phyloP scores from a whole-genome alignment of 2,797 vertebrate species.

The Orestias chungarensis region DNA sequence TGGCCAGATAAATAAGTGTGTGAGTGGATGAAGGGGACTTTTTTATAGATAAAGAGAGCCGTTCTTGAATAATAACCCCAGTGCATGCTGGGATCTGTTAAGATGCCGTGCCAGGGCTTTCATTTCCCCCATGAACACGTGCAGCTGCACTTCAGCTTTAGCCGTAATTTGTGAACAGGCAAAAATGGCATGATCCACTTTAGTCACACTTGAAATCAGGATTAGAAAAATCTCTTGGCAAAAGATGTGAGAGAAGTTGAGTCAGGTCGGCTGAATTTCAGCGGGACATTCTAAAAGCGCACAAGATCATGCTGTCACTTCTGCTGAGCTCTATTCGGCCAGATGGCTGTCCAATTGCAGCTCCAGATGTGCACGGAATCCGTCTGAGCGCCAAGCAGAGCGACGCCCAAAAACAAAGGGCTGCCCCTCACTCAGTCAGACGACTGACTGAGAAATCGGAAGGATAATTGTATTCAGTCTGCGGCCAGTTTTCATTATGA shows the following conservation, averaged over 20 bases:
- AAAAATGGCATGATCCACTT: constrained; percentile 72
- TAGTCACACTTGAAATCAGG: constrained; percentile 75
- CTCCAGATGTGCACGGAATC: constrained; percentile 70
- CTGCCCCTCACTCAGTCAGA: constrained; percentile 35
- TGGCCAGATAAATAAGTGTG: constrained; percentile 15
- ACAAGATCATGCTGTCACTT: constrained; percentile 44
- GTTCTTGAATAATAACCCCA: constrained; percentile 49
- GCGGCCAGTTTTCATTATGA: constrained; percentile 71
- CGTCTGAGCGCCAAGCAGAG: constrained; percentile 42
- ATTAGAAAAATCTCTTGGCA: constrained; percentile 72
- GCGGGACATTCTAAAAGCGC: constrained; percentile 52
- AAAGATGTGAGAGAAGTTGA: constrained; percentile 64
- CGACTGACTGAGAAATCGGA: constrained; percentile 54
- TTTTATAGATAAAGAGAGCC: constrained; percentile 47
- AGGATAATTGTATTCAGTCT: constrained; percentile 73
- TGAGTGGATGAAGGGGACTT: constrained; percentile 38
- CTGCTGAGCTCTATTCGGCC: constrained; percentile 42
- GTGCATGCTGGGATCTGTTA: constrained; percentile 17
- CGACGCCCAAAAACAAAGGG: constrained; percentile 43
- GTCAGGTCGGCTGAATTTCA: constrained; percentile 67
- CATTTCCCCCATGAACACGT: constrained; percentile 53
- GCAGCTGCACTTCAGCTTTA: constrained; percentile 38
- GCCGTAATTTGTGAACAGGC: constrained; percentile 64
- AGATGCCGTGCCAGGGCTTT: constrained; percentile 51
- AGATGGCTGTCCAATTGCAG: constrained; percentile 62